phyloP scores from a whole-genome alignment of 2,888 invertebrate genomes.

The Pachydiplax longipennis region DNA sequence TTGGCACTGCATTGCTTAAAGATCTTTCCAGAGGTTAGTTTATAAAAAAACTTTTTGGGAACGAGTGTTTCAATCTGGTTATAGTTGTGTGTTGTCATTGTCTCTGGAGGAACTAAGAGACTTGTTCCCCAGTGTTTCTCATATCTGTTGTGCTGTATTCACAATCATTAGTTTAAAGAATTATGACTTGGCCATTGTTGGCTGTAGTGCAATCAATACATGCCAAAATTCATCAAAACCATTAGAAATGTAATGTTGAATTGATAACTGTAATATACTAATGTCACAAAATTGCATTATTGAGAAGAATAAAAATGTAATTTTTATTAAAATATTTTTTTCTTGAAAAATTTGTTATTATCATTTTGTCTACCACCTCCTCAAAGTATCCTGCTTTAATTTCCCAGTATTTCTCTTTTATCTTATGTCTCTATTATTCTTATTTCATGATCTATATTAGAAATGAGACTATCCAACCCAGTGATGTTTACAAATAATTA shows the following conservation, averaged over 20 bases:
- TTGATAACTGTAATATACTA: conserved; percentile 38
- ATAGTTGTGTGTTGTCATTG: conserved; percentile 19
- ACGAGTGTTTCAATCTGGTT: not conserved
- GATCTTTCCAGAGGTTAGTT: conserved; percentile 2
- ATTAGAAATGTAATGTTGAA: not conserved
- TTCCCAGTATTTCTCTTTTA: too few species aligned
- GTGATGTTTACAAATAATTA: too few species aligned
- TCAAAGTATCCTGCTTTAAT: too few species aligned
- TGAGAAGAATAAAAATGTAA: conserved; percentile 14
- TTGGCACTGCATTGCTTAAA: not conserved
- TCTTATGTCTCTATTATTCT: too few species aligned
- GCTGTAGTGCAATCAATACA: conserved; percentile 23
- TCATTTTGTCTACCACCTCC: too few species aligned
- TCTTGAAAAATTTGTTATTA: not conserved
- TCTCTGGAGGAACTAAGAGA: not conserved
- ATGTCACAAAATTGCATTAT: conserved; percentile 4
- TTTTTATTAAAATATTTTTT: conserved; percentile 4
- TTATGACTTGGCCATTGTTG: not conserved
- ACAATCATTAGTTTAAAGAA: not conserved
- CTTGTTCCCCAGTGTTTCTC: not conserved
- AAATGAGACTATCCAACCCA: too few species aligned
- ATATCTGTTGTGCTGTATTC: not conserved
- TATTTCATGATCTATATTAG: too few species aligned
- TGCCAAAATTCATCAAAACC: conserved; percentile 12
- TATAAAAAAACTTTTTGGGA: not conserved